Conservation (phyloP, 2,113 vertebrate genomes). For the Grammomys surdaster region DNA sequence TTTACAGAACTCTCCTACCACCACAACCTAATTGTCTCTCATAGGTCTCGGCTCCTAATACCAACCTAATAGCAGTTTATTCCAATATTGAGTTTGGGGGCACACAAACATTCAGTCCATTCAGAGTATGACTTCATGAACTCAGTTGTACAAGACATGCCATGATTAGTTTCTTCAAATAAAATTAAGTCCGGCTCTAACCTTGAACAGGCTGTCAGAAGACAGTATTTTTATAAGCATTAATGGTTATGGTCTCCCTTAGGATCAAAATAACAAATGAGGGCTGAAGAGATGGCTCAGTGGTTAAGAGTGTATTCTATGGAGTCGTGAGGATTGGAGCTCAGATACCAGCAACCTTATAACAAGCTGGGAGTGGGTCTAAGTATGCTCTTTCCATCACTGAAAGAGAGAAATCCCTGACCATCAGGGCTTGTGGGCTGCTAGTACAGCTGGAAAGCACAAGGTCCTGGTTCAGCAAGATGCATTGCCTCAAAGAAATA, state of each 20-base stretch:
- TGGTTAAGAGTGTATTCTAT: not conserved
- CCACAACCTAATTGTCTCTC: not conserved
- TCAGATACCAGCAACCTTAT: not conserved
- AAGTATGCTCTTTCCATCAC: not conserved
- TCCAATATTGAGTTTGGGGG: not conserved
- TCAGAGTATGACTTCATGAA: not conserved
- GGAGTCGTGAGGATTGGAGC: not conserved
- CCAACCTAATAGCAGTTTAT: not conserved
- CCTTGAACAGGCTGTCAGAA: not conserved
- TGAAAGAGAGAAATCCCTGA: not conserved
- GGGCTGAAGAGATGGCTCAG: not conserved
- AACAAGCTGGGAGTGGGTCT: not conserved
- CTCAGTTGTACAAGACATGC: not conserved
- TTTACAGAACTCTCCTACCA: not conserved
- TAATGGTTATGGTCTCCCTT: not conserved
- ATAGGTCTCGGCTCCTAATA: not conserved
- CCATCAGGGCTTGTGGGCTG: not conserved
- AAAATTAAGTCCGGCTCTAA: slow-evolving; percentile 48
- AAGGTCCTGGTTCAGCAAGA: not conserved
- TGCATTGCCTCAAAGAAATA: not conserved
- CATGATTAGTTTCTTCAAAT: slow-evolving; percentile 11
- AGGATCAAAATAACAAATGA: not conserved
- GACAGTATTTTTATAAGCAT: not conserved
- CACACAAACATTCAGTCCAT: not conserved
- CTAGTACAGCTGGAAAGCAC: not conserved